These are phyloP conservation scores for Pelobates fuscus DNA, from an alignment of 2,113 vertebrate species.

Conservation along the genomic window DNA sequence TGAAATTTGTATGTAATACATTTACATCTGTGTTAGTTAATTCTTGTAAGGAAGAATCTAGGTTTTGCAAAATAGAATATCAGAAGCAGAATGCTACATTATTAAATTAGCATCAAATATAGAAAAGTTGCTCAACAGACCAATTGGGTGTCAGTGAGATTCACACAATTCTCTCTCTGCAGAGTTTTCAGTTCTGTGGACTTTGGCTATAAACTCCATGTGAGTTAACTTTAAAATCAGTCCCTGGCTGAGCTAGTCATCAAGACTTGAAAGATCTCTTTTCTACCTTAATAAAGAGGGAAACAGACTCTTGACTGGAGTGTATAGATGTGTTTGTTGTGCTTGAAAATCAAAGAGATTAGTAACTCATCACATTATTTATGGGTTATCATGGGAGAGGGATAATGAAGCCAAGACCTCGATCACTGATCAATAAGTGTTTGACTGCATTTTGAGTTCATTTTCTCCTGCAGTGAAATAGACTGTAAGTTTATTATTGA, in stretches of 20 bases:
- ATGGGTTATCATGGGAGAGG: conserved; percentile 88
- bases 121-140: no score
- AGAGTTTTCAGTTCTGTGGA: no score
- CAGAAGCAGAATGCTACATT: no score
- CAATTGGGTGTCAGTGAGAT: no score
- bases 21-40: no score
- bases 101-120: no score
- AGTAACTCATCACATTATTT: conserved; percentile 94
- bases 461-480: conserved; percentile 88
- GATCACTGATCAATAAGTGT: conserved; percentile 91
- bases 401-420: conserved; percentile 90
- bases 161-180: no score
- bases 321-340: conserved; percentile 68
- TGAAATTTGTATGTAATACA: no score
- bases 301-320: conserved; percentile 63
- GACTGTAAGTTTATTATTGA: conserved; percentile 94
- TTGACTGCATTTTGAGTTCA: conserved; percentile 97
- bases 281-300: conserved; percentile 61
- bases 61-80: no score
- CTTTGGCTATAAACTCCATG: no score
- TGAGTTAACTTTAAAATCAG: background rate
- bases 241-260: conserved; percentile 65
- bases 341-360: conserved; percentile 94
- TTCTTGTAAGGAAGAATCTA: no score
- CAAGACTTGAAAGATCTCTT: conserved; percentile 63